Evolutionary conservation across 2,797 vertebrate species (phyloP), one percentile per base, ranked within the genome.

Genomic region (Tarsius wallacei): DNA sequence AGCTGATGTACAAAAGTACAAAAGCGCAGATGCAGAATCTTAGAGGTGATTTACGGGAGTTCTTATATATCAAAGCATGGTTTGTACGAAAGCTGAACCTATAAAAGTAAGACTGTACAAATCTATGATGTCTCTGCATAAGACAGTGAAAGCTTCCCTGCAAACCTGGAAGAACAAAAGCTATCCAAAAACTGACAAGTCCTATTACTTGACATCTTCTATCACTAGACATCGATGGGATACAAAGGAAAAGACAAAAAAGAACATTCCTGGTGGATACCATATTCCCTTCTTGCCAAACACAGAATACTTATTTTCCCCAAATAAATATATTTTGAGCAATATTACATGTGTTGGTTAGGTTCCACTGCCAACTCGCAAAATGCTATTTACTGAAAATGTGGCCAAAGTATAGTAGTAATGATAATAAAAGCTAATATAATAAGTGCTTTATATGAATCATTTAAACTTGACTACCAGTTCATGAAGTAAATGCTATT

Each of bases 381-480:
- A 92, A 97, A 83, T 57, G 49, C 76, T 76, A 77, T 66, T 90
- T 64, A 80, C 59, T 96, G 49, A 42, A 87, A 93, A 87, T 64
- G 76, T 61, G 33, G 14, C 33, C 90, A 87, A 94, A 85, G 87
- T 78, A 91, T 33, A 85, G 42, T 33, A 85, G 42, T 33, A 94
- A 64, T 94, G 96, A 94, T 85, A 93, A 90, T 74, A 93, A 84
- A 91, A 91, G 71, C 64, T 84, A 90, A 84, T 64, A 59, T 31
- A 76, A 53, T 82, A 88, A 82, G 13, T 77, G 53, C 76, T 92
- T 87, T 83, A 42, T 49, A 64, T 86, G 70, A 91, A 57, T 68
- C 89, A 89, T 66, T 93, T 86, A 94, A 78, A 61, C 66, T 55
- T 86, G 59, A 83, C 33, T 47, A 61, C 31, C n/a, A 76, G 53